Evolutionary conservation across 2,797 vertebrate species (phyloP), one percentile per base, ranked within the genome.

Genomic region (Sus cebifrons): DNA sequence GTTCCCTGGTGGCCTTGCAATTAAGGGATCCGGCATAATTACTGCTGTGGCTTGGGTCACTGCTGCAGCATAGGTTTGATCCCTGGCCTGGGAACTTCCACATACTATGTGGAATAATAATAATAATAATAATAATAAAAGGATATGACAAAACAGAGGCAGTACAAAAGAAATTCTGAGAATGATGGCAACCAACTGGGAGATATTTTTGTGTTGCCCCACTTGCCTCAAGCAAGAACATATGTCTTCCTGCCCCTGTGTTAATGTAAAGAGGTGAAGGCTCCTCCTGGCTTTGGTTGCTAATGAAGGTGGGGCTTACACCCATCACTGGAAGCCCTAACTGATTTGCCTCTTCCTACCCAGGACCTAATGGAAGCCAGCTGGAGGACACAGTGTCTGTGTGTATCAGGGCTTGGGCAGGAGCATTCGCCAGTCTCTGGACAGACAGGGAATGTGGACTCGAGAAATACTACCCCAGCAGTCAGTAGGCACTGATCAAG

Each of bases 271-370:
- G 13, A 18, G 44, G 1, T 8, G 18, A 60, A 58, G 82, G 27
- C 17, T 62, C 62, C 14, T 52, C 78, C 27, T 25, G 52, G 40
- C 52, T 36, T 32, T 20, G 52, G 40, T 68, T 93, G 83, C 78
- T 89, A 73, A 64, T 36, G 84, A 92, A 96, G 60, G 54, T 4
- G 6, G 36, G 87, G 71, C 17, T 84, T 87, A 74, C 75, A 13
- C 18, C 36, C 27, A 56, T 67, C 62, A 29, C 32, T 9, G 77
- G 25, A 14, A 91, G 52, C 27, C 52, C 58, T 58, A 16, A 40
- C 2, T 10, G 7, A 49, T 60, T 25, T 77, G 9, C n/a, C 64
- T 86, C 2, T 64, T 79, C 8, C n/a, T 18, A 75, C 8, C 49
- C 52, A 65, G 44, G 20, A 68, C 71, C 29, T 29, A 71, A 60